A percentile compares a stretch with the other conserved stretches of the same genome.
phyloP scores from a whole-genome alignment of 2,113 vertebrate species.

The Oostethus manadensis region DNA sequence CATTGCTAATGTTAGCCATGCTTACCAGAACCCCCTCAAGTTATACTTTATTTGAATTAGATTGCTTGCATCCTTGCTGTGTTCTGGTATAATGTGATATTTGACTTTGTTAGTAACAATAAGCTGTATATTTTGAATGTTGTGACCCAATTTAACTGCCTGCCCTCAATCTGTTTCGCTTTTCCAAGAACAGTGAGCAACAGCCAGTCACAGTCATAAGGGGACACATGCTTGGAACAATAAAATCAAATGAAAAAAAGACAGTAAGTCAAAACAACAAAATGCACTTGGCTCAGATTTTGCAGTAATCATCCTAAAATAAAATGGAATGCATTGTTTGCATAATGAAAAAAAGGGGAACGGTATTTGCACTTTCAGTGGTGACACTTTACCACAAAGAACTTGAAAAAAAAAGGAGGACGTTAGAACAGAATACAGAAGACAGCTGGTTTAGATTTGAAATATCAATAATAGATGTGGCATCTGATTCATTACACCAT shows the following conservation, averaged over 20 bases:
- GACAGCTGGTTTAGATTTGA: neutral
- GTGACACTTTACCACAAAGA: neutral
- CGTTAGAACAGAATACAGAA: neutral
- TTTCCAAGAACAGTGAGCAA: constrained; percentile 1
- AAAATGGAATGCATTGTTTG: constrained; percentile 7
- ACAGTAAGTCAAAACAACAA: neutral
- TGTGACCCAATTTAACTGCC: neutral
- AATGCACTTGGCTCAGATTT: neutral
- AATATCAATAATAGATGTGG: neutral
- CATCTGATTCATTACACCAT: neutral
- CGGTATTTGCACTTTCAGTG: neutral
- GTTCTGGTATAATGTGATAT: neutral
- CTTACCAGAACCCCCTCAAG: neutral
- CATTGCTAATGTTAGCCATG: constrained; percentile 1
- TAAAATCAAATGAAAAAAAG: neutral
- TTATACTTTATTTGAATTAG: constrained; percentile 1
- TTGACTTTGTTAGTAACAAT: neutral
- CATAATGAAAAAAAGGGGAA: neutral
- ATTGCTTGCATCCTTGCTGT: neutral
- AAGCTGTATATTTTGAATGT: neutral
- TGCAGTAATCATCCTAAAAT: neutral
- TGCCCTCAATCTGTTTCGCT: neutral
- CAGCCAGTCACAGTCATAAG: neutral
- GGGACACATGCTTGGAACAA: neutral
- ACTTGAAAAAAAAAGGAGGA: too few species aligned